A percentile compares a stretch with the other conserved stretches of the same genome.
Conservation (phyloP, 2,888 invertebrate species). For the Nephrotoma appendiculata region DNA sequence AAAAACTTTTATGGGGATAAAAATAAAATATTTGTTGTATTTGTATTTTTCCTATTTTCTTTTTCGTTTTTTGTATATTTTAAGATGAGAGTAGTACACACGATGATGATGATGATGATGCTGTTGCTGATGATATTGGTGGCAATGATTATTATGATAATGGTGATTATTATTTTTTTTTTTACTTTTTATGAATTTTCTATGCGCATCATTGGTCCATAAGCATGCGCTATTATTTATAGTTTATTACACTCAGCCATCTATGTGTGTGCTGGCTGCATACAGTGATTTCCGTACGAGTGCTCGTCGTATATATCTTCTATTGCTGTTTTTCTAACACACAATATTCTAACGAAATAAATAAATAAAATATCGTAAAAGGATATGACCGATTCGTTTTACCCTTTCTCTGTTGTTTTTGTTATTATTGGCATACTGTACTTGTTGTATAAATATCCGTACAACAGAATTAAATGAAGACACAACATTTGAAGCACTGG, state of each 20-base stretch:
- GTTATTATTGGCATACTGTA: not conserved
- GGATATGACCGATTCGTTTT: not conserved
- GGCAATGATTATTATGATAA: not conserved
- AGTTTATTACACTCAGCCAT: not conserved
- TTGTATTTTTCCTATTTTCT: not conserved
- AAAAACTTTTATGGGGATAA: not conserved
- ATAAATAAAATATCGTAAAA: not conserved
- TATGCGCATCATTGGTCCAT: constrained; percentile 8
- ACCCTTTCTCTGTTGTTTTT: not conserved
- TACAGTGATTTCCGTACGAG: not conserved
- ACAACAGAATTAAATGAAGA: not conserved
- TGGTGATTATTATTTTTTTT: not conserved
- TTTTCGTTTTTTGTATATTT: not conserved
- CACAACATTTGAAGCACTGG: not conserved
- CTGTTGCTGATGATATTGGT: not conserved
- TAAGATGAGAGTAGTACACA: not conserved
- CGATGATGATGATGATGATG: not conserved
- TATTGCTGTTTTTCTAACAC: not conserved
- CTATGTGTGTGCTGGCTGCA: not conserved
- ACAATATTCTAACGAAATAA: not conserved
- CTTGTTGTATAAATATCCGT: not conserved
- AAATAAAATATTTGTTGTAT: not conserved
- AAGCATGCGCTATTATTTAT: constrained; percentile 9
- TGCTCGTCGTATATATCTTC: not conserved
- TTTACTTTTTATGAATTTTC: not conserved